Base-by-base conservation (phyloP, 2,797 vertebrate species). In the Fratercula arctica region DNA sequence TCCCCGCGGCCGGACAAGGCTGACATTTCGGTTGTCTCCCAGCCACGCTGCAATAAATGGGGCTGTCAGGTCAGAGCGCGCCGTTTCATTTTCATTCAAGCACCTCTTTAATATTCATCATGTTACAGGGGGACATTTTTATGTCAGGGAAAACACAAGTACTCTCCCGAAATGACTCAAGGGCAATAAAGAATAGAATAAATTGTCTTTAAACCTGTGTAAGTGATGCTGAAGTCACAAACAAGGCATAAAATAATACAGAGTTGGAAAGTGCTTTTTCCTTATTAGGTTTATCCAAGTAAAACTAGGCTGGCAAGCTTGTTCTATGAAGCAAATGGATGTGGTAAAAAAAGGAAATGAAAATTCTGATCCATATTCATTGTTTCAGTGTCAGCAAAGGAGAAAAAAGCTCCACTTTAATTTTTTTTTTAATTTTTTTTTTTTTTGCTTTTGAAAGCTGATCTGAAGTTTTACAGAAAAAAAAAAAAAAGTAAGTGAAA, bases 161-260 rank as follows among this genome's bases (percentile, higher is more conserved):
- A 77, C 93, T 97, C 81, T 96, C 90, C 95, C 24, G 14, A 97
- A 97, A 97, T 96, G 96, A 97, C 90, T 95, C 77, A 72, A 90
- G 94, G 90, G 82, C 89, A 97, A 90, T 97, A 97, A 96, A 91
- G 94, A 95, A 97, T 89, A 91, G 94, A 95, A 97, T 89, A 96
- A 97, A 96, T 97, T 96, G 95, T 94, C 63, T 97, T 96, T 93
- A 96, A 97, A 97, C 72, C 39, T 50, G 33, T 43, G 31, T 75
- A 94, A 96, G 82, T 70, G 53, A 96, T 95, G 92, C 90, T 84
- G 92, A 95, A 97, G 89, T 94, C 95, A 96, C 96, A 98, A 98
- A 96, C 90, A 97, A 96, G 91, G 81, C 89, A 93, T 96, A 96
- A 96, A 97, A 96, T 94, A 97, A 97, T 95, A 97, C 59, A 54